A percentile compares a stretch with the other conserved stretches of the same genome.
Evolutionary conservation across 1,140 invertebrate species (phyloP).

Genomic region (Cyphomyrmex costatus): DNA sequence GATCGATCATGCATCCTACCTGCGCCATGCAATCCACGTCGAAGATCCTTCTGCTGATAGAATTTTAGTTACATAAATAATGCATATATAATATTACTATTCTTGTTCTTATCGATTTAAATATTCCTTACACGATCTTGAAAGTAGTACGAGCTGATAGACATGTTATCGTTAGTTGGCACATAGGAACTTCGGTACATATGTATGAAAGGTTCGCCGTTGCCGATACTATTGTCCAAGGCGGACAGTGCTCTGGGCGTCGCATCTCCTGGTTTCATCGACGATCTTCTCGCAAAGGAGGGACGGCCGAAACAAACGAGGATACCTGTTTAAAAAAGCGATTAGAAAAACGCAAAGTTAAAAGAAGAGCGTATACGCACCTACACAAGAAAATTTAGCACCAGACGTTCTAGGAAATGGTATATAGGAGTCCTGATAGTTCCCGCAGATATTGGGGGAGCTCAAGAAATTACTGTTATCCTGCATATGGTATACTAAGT

Average conservation of each 20-base stretch:
- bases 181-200: conserved; percentile 87
- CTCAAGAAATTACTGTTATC: conserved; percentile 84
- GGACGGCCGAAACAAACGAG: conserved; percentile 95
- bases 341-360: neutral
- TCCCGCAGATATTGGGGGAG: conserved; percentile 81
- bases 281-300: conserved; percentile 90
- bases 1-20: conserved; percentile 78
- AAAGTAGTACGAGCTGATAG: conserved; percentile 93
- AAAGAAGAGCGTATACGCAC: conserved; percentile 81
- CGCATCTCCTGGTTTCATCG: conserved; percentile 89
- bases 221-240: conserved; percentile 87
- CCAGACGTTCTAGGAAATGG: conserved; percentile 98
- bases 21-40: conserved; percentile 82
- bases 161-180: conserved; percentile 87
- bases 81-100: neutral
- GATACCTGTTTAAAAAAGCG: conserved; percentile 86
- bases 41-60: conserved; percentile 86
- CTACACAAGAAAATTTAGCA: conserved; percentile 96
- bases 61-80: conserved; percentile 29
- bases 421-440: conserved; percentile 93
- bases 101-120: conserved; percentile 16
- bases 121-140: conserved; percentile 90
- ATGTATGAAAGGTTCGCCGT: conserved; percentile 83
- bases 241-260: conserved; percentile 94
- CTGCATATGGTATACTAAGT: conserved; percentile 82